Conservation (phyloP, 2,888 invertebrate species). For the Chaetogeoica ovagalla region DNA sequence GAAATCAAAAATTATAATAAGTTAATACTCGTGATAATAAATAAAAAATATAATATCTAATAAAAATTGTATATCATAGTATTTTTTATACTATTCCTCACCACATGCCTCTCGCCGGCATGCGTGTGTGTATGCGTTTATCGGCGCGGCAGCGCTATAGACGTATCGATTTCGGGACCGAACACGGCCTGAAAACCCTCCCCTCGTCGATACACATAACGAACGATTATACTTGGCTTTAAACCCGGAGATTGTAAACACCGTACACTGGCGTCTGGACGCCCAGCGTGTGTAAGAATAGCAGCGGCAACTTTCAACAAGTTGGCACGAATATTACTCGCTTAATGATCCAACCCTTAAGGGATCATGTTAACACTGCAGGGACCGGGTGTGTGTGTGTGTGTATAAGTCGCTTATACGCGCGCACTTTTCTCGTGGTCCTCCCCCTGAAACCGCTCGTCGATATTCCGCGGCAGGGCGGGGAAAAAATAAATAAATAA, state of each 20-base stretch:
- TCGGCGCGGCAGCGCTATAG: background rate
- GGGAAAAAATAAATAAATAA: no score
- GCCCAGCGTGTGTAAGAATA: background rate
- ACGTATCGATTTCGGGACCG: slow-evolving; percentile 20
- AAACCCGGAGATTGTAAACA: slow-evolving; percentile 12
- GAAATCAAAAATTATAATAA: no score
- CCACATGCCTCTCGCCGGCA: no score
- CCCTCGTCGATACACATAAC: background rate
- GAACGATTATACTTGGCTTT: slow-evolving; percentile 25
- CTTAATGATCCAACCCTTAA: slow-evolving; percentile 47
- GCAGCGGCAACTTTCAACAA: slow-evolving; percentile 41
- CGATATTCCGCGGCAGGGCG: no score
- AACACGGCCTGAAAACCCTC: background rate
- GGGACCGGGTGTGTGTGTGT: background rate
- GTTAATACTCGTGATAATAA: no score
- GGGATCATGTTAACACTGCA: slow-evolving; percentile 23
- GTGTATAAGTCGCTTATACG: background rate
- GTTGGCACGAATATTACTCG: slow-evolving; percentile 50
- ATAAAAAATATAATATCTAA: no score
- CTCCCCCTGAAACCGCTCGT: background rate
- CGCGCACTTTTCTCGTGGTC: no score
- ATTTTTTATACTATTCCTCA: no score
- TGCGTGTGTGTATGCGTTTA: background rate
- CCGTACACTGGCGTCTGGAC: background rate
- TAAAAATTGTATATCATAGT: no score